These are phyloP conservation scores for Lasioglossum villosulum DNA, from an alignment of 2,888 invertebrate species.

Conservation along the genomic window DNA sequence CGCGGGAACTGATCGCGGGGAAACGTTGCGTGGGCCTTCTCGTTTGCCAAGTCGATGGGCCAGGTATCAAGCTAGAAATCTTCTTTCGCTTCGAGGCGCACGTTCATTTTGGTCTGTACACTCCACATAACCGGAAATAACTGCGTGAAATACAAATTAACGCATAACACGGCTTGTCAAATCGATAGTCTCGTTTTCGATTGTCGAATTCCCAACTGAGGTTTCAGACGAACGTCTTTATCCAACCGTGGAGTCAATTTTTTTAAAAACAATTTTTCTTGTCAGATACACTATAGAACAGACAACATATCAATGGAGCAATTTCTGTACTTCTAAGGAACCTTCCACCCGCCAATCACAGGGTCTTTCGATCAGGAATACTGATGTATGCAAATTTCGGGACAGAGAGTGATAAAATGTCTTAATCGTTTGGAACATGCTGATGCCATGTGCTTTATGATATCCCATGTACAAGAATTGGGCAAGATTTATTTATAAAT, in stretches of 20 bases:
- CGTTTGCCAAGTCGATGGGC: slow-evolving; percentile 39
- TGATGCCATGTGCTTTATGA: neutral
- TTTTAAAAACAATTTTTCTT: neutral
- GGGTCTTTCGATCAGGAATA: neutral
- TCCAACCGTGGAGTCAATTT: neutral
- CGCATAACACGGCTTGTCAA: neutral
- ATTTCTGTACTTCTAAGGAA: neutral
- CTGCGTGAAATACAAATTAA: neutral
- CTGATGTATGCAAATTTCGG: neutral
- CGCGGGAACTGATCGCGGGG: slow-evolving; percentile 48
- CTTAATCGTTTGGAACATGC: neutral
- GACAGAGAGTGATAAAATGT: neutral
- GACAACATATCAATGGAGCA: neutral
- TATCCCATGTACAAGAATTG: neutral
- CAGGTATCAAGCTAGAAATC: slow-evolving; percentile 53
- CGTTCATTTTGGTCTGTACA: slow-evolving; percentile 17
- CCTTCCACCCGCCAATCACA: neutral
- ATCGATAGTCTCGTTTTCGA: too few relatives aligned
- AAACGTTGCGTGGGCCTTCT: slow-evolving; percentile 43
- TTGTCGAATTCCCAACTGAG: too few relatives aligned
- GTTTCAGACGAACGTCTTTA: too few relatives aligned
- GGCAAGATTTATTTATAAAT: neutral
- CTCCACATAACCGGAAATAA: slow-evolving; percentile 45
- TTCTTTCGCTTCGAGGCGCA: slow-evolving; percentile 6
- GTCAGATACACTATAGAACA: neutral